phyloP scores from a whole-genome alignment of 1,140 invertebrate genomes.

The Euwallacea similis region DNA sequence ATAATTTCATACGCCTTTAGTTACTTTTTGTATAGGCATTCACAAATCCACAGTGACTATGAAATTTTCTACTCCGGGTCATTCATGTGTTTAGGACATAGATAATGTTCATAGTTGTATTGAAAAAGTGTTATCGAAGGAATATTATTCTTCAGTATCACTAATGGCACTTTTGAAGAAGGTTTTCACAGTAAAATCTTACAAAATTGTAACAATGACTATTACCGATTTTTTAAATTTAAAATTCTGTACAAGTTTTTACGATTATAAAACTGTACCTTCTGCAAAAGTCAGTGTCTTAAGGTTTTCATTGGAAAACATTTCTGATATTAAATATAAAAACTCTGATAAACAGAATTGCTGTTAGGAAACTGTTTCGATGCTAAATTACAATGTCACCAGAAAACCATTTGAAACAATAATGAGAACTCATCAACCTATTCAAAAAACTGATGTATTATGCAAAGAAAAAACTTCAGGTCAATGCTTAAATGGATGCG shows the following conservation, averaged over 20 bases:
- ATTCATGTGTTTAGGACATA: slow-evolving; percentile 44
- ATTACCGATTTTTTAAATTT: slow-evolving; percentile 30
- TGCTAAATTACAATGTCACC: background rate
- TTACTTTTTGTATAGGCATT: slow-evolving; percentile 37
- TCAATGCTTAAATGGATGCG: background rate
- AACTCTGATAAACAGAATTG: background rate
- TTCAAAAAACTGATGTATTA: background rate
- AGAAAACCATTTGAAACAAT: background rate
- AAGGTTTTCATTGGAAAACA: background rate
- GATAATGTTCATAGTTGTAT: slow-evolving; percentile 37
- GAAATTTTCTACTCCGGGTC: slow-evolving; percentile 47
- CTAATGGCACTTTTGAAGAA: slow-evolving; percentile 33
- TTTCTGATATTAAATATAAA: background rate
- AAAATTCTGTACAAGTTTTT: slow-evolving; percentile 22
- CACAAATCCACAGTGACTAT: slow-evolving; percentile 40
- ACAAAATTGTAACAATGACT: slow-evolving; percentile 36
- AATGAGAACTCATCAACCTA: background rate
- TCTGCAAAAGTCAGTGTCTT: slow-evolving; percentile 13
- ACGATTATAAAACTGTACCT: slow-evolving; percentile 30
- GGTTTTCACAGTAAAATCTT: slow-evolving; percentile 30
- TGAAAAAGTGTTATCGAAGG: slow-evolving; percentile 27
- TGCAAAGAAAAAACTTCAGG: background rate
- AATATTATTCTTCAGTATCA: slow-evolving; percentile 43
- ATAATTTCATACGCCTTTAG: slow-evolving; percentile 37
- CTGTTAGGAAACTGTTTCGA: background rate